Base-by-base conservation (phyloP, 2,888 invertebrate genomes). In the Pheosia tremula region DNA sequence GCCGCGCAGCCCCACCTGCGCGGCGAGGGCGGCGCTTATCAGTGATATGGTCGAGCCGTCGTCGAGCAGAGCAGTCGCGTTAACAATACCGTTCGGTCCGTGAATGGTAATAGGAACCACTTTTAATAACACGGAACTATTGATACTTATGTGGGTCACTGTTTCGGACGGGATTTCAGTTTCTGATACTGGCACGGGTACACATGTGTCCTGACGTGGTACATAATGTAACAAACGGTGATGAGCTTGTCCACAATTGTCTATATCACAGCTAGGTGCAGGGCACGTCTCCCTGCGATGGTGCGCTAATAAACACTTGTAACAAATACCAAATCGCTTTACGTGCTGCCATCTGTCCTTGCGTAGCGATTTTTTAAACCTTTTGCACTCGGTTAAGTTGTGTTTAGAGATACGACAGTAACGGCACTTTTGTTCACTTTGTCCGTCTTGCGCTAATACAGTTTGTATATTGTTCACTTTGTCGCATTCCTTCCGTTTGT, bases 331-430 rank as follows among this genome's bases (percentile, higher is more conserved):
- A 36, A 57, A 4, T 3, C 65, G 61, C 56, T 69, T 74, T 0
- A 69, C 62, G 37, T 60, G 57, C 0, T 24, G 13, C 74, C 74
- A 72, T 24, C 72, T 50, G 9, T 62, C 68, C 47, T 68, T 69
- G 3, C 69, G 63, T n/a, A 71, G 47, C 2, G 71, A 53, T n/a
- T 63, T 69, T 61, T 68, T 68, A 56, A 71, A 72, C 11, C 63
- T 52, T 39, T 58, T 68, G 54, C 72, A 69, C 5, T 72, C 67
- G 5, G 61, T 47, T 50, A 75, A 39, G n/a, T 56, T 57, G 56
- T 74, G 75, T 36, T 52, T 60, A 5, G 60, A 13, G 5, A 37
- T 11, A 9, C 58, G 57, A 53, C 74, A 73, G 52, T 50, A 75
- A 7, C 13, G 45, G 41, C 70, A 68, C 59, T 57, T 66, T 43